Percentiles rank a stretch among this genome's conserved stretches.
phyloP scores from a whole-genome alignment of 2,888 invertebrate genomes.

The Orthonevra nobilis region DNA sequence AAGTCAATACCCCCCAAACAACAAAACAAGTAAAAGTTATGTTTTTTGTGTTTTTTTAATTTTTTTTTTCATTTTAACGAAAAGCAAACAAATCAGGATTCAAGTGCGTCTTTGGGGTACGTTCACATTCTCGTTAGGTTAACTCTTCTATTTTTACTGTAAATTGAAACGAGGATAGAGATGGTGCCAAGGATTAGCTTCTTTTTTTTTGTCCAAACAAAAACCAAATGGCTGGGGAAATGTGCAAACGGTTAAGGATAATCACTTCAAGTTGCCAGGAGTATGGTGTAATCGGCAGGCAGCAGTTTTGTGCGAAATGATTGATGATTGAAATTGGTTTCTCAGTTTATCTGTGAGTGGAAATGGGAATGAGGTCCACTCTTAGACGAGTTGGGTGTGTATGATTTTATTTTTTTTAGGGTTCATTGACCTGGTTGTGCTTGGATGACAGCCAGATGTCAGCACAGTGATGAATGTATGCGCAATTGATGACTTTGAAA shows the following conservation, averaged over 20 bases:
- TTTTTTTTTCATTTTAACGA: slow-evolving; percentile 60
- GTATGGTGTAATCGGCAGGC: slow-evolving; percentile 40
- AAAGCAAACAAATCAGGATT: slow-evolving; percentile 67
- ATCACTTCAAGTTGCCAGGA: slow-evolving; percentile 54
- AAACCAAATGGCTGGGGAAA: background rate
- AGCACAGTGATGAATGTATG: slow-evolving; percentile 3
- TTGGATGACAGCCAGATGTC: slow-evolving; percentile 15
- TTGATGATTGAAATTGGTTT: slow-evolving; percentile 57
- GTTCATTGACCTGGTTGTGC: slow-evolving; percentile 42
- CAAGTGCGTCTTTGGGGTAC: slow-evolving; percentile 70
- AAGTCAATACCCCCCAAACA: slow-evolving; percentile 49
- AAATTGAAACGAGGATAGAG: no score
- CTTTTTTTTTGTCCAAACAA: slow-evolving; percentile 14
- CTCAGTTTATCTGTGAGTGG: background rate
- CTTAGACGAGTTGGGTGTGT: no score
- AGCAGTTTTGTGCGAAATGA: slow-evolving; percentile 58
- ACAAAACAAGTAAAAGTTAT: slow-evolving; percentile 62
- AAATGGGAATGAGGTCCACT: no score
- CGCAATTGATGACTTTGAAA: slow-evolving; percentile 31
- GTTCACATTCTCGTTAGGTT: slow-evolving; percentile 66
- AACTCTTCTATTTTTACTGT: slow-evolving; percentile 2
- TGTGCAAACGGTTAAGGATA: slow-evolving; percentile 60
- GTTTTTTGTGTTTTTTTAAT: slow-evolving; percentile 14
- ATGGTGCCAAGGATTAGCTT: slow-evolving; percentile 47
- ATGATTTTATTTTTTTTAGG: slow-evolving; percentile 1